A percentile compares a stretch with the other conserved stretches of the same genome.
Evolutionary conservation across 1,140 invertebrate genomes (phyloP).

Genomic region (Phymastichus coffea): DNA sequence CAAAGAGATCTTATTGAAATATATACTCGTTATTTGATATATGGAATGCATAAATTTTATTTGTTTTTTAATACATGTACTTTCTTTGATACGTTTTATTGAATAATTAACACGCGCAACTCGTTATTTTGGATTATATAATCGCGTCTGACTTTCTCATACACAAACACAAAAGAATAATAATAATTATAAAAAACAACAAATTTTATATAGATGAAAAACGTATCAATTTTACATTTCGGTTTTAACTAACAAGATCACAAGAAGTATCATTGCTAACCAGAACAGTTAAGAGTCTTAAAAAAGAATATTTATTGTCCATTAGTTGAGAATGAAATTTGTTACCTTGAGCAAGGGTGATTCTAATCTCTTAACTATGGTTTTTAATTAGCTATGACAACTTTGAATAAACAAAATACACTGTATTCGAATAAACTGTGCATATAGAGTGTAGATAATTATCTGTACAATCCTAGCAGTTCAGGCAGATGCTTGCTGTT

Average conservation of each 20-base stretch:
- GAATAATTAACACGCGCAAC: neutral
- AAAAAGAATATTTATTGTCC: too few species aligned
- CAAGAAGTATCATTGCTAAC: neutral
- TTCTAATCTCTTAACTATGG: too few species aligned
- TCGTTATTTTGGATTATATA: conserved; percentile 5
- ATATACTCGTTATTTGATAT: neutral
- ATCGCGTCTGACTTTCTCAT: neutral
- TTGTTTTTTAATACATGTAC: conserved; percentile 3
- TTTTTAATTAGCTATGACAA: too few species aligned
- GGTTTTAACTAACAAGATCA: neutral
- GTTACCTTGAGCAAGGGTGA: too few species aligned
- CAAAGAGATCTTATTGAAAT: conserved; percentile 26
- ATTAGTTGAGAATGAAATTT: too few species aligned
- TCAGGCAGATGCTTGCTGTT: conserved; percentile 15
- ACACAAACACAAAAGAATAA: too few species aligned
- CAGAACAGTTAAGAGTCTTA: too few species aligned
- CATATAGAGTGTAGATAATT: too few species aligned
- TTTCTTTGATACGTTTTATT: neutral
- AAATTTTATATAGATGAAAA: neutral
- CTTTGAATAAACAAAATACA: too few species aligned
- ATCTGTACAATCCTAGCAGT: conserved; percentile 6
- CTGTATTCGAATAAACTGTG: too few species aligned
- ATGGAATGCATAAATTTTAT: conserved; percentile 5
- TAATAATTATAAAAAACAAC: too few species aligned
- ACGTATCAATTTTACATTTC: too few species aligned